A percentile compares a stretch with the other conserved stretches of the same genome.
Evolutionary conservation across 1,140 invertebrate genomes (phyloP).

Genomic region (Sycophaga agraensis): DNA sequence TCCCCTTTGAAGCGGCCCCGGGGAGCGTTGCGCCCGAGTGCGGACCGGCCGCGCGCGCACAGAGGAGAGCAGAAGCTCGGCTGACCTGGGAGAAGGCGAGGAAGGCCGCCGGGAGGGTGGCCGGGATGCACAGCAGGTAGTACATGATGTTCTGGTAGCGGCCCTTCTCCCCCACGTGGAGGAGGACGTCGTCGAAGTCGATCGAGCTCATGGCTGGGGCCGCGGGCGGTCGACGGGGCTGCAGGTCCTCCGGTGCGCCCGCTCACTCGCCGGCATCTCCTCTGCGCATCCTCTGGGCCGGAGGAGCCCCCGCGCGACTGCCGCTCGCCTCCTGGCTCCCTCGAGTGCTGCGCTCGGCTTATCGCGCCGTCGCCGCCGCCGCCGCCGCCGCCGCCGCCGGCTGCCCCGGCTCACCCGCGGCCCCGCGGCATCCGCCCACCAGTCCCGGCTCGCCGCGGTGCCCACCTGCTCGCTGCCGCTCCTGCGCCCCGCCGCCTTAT

Average conservation of each 20-base stretch:
- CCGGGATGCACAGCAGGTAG: slow-evolving; percentile 68
- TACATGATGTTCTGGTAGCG: slow-evolving; percentile 71
- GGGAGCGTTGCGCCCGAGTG: too few species aligned
- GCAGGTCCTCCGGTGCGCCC: background rate
- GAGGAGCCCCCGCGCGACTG: background rate
- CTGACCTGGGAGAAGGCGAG: slow-evolving; percentile 67
- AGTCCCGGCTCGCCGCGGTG: too few species aligned
- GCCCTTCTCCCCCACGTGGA: slow-evolving; percentile 68
- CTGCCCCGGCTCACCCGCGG: too few species aligned
- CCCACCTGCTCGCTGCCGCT: too few species aligned
- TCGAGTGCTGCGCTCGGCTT: background rate
- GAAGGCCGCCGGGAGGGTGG: slow-evolving; percentile 68
- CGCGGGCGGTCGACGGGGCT: slow-evolving; percentile 6
- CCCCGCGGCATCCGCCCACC: too few species aligned
- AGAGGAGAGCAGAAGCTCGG: slow-evolving; percentile 66
- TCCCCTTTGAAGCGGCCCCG: too few species aligned
- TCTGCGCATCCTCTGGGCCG: slow-evolving; percentile 33
- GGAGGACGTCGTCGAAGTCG: slow-evolving; percentile 69
- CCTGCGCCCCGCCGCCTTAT: too few species aligned
- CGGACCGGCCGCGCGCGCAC: slow-evolving; percentile 35
- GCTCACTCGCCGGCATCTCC: slow-evolving; percentile 40
- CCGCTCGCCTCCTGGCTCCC: background rate
- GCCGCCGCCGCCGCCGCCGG: too few species aligned
- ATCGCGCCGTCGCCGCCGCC: background rate
- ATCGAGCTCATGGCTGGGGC: slow-evolving; percentile 57